Base-by-base conservation (phyloP, 2,113 vertebrate species). In the Rynchops niger region DNA sequence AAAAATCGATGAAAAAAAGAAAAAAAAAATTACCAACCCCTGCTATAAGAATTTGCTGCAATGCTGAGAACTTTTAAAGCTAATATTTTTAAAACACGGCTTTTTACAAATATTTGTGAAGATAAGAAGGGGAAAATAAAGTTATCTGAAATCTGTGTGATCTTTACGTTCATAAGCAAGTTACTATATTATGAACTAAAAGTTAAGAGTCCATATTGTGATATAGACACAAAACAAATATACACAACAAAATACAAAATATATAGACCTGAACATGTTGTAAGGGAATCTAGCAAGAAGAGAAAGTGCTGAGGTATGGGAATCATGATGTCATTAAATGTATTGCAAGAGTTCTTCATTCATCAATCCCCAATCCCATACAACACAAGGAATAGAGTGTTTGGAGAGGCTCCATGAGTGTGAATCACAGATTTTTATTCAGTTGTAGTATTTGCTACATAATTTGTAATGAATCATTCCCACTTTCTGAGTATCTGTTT, bases 1-100 rank as follows among this genome's bases (percentile, higher is more conserved):
- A 76, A 43, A 65, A 52, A 27, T 7, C 0, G 17, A 29, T 0
- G 1, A 36, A 32, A 53, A 58, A 73, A 73, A 9, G 1, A 4
- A 43, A 63, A 73, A 38, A 53, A 10, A 12, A 26, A 52, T 27
- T 14, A 12, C 16, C 19, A 85, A 26, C 15, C 12, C 78, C 8
- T 70, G 50, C 26, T 82, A 55, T 15, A 62, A 42, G 15, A 43
- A 9, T 52, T 9, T 82, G 6, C 3, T 70, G 14, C 11, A 1
- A 1, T 40, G 30, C 3, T 40, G 27, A 76, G 30, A 76, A 63
- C 11, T 83, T 71, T 63, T 40, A 71, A 43, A 94, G 8, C 3
- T 21, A 34, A 9, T 27, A 50, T 26, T 84, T 87, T 69, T 47
- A 9, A 82, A 76, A 63, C 2, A 2, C 3, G 47, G 26, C 9